Evolutionary conservation across 2,888 invertebrate species (phyloP).

Genomic region (Chrysomela aeneicollis): DNA sequence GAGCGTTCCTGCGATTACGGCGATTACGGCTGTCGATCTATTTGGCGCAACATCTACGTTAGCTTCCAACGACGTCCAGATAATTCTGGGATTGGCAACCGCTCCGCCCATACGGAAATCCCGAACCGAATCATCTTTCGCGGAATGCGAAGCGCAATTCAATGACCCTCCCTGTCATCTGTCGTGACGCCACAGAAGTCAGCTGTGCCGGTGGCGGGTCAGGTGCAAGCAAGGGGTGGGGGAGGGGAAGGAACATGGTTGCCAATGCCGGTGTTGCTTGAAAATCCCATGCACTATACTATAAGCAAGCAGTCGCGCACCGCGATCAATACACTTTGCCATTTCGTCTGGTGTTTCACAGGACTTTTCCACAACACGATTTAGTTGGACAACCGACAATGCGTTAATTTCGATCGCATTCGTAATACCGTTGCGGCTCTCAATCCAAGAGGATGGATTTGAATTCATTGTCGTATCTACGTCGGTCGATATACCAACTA

Average conservation of each 20-base stretch:
- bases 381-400: constrained; percentile 4
- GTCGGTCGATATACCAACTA: constrained; percentile 6
- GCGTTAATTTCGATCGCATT: neutral
- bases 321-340: constrained; percentile 40
- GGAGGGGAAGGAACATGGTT: constrained; percentile 36
- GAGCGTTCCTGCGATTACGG: no score
- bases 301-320: constrained; percentile 33
- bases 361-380: constrained; percentile 3
- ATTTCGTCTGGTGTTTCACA: constrained; percentile 34
- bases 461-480: neutral
- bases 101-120: no score
- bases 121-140: neutral
- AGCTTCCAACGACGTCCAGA: no score
- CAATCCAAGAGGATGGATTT: neutral
- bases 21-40: no score
- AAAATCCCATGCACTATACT: no score
- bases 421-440: neutral
- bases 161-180: neutral
- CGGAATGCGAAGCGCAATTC: neutral
- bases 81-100: no score
- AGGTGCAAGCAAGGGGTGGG: constrained; percentile 22
- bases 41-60: no score
- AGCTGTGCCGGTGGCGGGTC: constrained; percentile 27
- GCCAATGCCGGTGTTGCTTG: constrained; percentile 30
- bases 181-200: constrained; percentile 32